Percentiles rank a stretch among this genome's conserved stretches.
phyloP scores from a whole-genome alignment of 2,888 invertebrate species.

The Cephus sareptanus region DNA sequence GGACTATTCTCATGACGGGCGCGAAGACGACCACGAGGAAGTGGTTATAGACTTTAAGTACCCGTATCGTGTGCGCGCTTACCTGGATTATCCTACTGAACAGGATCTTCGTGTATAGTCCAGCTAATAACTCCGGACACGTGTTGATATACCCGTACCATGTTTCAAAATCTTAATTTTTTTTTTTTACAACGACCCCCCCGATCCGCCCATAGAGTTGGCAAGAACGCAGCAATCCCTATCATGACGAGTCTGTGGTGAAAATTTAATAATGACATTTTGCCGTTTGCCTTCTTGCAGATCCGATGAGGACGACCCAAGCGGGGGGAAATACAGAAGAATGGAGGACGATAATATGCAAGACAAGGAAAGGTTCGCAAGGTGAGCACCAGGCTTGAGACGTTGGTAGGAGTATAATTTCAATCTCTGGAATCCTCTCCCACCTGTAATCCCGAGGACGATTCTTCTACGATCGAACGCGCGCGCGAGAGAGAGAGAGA shows the following conservation, averaged over 20 bases:
- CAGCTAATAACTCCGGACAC: neutral
- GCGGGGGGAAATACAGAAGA: constrained; percentile 84
- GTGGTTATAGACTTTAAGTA: neutral
- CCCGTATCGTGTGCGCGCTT: neutral
- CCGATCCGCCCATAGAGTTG: neutral
- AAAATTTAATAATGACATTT: constrained; percentile 15
- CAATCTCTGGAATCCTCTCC: neutral
- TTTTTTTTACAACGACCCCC: neutral
- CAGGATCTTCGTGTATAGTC: neutral
- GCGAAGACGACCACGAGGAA: neutral
- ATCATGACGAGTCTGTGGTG: neutral
- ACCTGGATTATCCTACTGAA: neutral
- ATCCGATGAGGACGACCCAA: constrained; percentile 90
- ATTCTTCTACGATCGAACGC: neutral
- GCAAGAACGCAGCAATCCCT: neutral
- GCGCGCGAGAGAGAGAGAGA: neutral
- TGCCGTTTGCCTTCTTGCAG: constrained; percentile 65
- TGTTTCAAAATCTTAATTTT: neutral
- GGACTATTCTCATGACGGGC: neutral
- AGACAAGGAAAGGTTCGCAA: constrained; percentile 97
- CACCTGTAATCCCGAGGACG: neutral
- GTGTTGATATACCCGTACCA: neutral
- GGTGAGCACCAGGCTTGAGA: constrained; percentile 71
- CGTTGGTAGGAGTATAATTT: neutral
- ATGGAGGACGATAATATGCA: constrained; percentile 95